Percentiles rank a stretch among this genome's conserved stretches.
Conservation (phyloP, 2,888 invertebrate genomes). For the Chaitophorus viminalis region DNA sequence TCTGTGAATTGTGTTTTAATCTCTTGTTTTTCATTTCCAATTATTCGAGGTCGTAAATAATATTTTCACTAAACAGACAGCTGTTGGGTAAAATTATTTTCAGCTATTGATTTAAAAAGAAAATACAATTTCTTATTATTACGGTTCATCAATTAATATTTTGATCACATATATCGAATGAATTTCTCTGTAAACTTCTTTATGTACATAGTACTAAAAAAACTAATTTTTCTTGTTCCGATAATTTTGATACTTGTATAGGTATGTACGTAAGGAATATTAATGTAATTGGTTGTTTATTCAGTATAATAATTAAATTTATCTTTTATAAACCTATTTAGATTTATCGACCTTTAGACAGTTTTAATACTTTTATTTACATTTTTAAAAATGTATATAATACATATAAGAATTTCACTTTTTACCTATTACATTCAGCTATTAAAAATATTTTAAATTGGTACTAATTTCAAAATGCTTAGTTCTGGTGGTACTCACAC, state of each 20-base stretch:
- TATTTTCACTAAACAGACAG: background rate
- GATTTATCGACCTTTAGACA: background rate
- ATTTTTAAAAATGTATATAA: too few species aligned
- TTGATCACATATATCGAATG: background rate
- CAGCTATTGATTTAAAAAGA: background rate
- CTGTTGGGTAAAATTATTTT: background rate
- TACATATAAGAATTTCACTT: background rate
- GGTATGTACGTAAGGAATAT: background rate
- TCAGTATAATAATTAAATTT: background rate
- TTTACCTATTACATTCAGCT: background rate
- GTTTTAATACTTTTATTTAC: background rate
- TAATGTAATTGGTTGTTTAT: background rate
- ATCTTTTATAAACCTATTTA: background rate
- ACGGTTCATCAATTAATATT: background rate
- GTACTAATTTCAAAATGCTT: background rate
- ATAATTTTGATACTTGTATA: too few species aligned
- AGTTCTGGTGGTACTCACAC: background rate
- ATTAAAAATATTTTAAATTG: background rate
- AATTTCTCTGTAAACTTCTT: too few species aligned
- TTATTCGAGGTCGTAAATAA: constrained; percentile 4
- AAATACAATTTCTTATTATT: background rate
- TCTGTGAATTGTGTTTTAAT: background rate
- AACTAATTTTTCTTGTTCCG: too few species aligned
- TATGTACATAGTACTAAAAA: background rate
- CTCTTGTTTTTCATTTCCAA: constrained; percentile 7